Base-by-base conservation (phyloP, 2,888 invertebrate species). In the Eilema caniola region DNA sequence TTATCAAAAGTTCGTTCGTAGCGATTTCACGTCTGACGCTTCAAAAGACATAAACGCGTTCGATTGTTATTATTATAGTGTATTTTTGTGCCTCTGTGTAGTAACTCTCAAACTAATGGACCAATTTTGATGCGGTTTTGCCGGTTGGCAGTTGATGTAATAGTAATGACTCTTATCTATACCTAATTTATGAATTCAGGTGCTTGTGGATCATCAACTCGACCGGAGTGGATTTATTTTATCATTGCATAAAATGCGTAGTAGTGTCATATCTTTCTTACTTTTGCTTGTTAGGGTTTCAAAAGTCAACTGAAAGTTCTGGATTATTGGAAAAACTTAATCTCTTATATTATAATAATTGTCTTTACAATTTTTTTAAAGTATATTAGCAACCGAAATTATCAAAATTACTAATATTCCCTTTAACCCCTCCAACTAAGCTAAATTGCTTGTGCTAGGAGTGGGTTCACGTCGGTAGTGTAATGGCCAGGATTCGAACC, bases 11-110 rank as follows among this genome's bases (percentile, higher is more conserved):
- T 47, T 47, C 47, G 20, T 20, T 47, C 47, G 53, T 53, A n/a
- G 53, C 53, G 53, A n/a, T 53, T 53, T 28, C 4, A 33, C n/a
- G 20, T 28, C 10, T 62, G 37, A 10, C 20, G 25, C 16, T 56
- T 11, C 12, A 56, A 68, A 68, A 68, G 67, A 68, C 20, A 62
- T 37, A 16, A 68, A 68, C 62, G 67, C 67, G 62, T 62, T 62
- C n/a, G 20, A 25, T 62, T 41, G 37, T 62, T 62, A 16, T 53
- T 10, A 20, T 47, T 7, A 20, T 2, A 1, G 3, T 53, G n/a
- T 53, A n/a, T 53, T 10, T 53, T 4, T 41, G 16, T 41, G 41
- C 2, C 31, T 33, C 8, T 12, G 33, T 37, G 47, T 47, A 16
- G 47, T 47, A 47, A 3, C 20, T 20, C 47, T 20, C 47, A 47